Base-by-base conservation (phyloP, 1,140 invertebrate species). In the Musca domestica region DNA sequence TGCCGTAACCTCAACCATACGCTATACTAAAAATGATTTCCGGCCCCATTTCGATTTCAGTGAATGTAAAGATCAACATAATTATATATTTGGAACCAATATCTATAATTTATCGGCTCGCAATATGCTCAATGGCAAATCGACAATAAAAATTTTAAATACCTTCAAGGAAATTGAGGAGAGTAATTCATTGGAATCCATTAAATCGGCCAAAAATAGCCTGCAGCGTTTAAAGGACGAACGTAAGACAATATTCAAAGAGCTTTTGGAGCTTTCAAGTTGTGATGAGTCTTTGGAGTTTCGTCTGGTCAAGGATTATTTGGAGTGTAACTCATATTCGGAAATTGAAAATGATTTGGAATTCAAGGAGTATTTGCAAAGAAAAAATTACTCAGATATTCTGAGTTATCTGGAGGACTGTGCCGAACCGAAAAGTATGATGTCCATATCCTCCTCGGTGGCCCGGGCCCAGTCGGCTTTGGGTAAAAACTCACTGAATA, bases 361-460 rank as follows among this genome's bases (percentile, higher is more conserved):
- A 23, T 80, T 80, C 23, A 77, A 76, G 34, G 70, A 76, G 7
- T 80, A 80, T 72, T 30, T 80, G 46, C 73, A 75, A 12, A 72
- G 76, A 19, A 80, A 80, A 27, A 77, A 78, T 47, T 80, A 80
- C 48, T 70, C 67, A 20, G 77, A 80, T 65, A 76, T 77, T 15
- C 64, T 80, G 19, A 74, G 74, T 0, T 77, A 77, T 46, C 52
- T 77, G 2, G 74, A 77, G 3, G 76, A 77, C 5, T 74, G 74
- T 17, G 63, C 51, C 7, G 73, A 76, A 64, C 72, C 74, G 48
- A 71, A 71, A 10, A 74, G 74, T 64, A 69, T 75, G 7, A 64
- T 69, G 20, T 76, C 76, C 6, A 66, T 75, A 4, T 75, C 75
- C 3, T 75, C 75, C 1, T 76, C 75, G 0, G 23, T 76, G n/a